Evolutionary conservation across 2,888 invertebrate genomes (phyloP).

Genomic region (Phasia obesa): DNA sequence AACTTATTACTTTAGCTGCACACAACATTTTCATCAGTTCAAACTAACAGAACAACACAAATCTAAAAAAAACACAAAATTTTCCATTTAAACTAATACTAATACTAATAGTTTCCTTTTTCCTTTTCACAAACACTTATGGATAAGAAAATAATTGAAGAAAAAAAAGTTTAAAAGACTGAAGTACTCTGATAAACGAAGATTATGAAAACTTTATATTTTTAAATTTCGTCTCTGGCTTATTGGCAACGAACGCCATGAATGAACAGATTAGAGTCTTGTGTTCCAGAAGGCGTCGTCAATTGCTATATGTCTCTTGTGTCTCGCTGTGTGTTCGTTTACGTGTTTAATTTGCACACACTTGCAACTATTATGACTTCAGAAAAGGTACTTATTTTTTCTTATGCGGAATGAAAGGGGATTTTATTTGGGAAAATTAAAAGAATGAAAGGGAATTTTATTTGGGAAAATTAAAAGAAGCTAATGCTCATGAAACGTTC

Average conservation of each 20-base stretch:
- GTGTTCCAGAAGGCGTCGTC: constrained; percentile 30
- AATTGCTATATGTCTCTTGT: neutral
- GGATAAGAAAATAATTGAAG: constrained; percentile 11
- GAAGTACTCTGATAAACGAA: constrained; percentile 37
- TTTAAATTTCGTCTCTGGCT: constrained; percentile 17
- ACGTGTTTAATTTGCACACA: constrained; percentile 34
- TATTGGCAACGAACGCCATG: constrained; percentile 36
- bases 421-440: constrained; percentile 11
- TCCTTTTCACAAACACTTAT: neutral
- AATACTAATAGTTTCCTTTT: constrained; percentile 3
- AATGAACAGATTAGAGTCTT: constrained; percentile 38
- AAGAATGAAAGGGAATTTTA: neutral
- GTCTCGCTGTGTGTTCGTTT: neutral
- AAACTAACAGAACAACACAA: neutral
- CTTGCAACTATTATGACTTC: constrained; percentile 7
- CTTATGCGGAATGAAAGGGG: neutral
- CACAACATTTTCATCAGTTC: constrained; percentile 36
- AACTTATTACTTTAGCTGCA: constrained; percentile 52
- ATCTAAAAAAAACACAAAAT: neutral
- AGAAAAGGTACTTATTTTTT: neutral
- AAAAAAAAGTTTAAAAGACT: constrained; percentile 38
- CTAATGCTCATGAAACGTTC: too few relatives aligned
- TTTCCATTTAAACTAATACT: constrained; percentile 58
- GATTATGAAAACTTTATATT: constrained; percentile 42
- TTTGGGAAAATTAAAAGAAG: constrained; percentile 6